phyloP scores from a whole-genome alignment of 2,888 invertebrate genomes.

The Torymus texanus region DNA sequence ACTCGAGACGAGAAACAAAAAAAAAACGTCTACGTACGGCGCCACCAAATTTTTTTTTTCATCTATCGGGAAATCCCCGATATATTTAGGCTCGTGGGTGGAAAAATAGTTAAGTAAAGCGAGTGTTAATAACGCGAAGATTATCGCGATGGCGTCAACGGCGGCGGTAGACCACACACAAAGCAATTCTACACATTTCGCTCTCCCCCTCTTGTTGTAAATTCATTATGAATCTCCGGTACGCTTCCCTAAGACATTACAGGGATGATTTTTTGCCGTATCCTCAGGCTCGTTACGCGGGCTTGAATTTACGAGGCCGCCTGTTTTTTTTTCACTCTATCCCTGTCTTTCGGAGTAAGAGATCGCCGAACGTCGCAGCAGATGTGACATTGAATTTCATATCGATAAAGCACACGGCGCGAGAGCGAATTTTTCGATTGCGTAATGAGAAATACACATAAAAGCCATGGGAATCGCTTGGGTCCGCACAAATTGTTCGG shows the following conservation, averaged over 20 bases:
- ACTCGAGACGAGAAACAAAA: no score
- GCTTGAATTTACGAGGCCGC: constrained; percentile 48
- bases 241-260: not conserved
- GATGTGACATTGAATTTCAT: constrained; percentile 49
- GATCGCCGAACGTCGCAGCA: constrained; percentile 23
- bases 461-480: not conserved
- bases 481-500: constrained; percentile 34
- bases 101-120: not conserved
- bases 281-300: constrained; percentile 36
- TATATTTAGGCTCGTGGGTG: no score
- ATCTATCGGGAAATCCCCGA: no score
- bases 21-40: no score
- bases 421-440: constrained; percentile 28
- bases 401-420: constrained; percentile 25
- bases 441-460: constrained; percentile 24
- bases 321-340: constrained; percentile 6
- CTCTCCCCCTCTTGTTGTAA: constrained; percentile 17
- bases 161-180: constrained; percentile 41
- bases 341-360: constrained; percentile 28
- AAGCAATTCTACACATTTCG: constrained; percentile 5
- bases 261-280: constrained; percentile 40
- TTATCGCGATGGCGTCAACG: constrained; percentile 5
- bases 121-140: constrained; percentile 27
- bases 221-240: constrained; percentile 50
- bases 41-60: no score